Evolutionary conservation across 1,140 invertebrate genomes (phyloP), one percentile per base, ranked within the genome.

Genomic region (Phthorimaea operculella): DNA sequence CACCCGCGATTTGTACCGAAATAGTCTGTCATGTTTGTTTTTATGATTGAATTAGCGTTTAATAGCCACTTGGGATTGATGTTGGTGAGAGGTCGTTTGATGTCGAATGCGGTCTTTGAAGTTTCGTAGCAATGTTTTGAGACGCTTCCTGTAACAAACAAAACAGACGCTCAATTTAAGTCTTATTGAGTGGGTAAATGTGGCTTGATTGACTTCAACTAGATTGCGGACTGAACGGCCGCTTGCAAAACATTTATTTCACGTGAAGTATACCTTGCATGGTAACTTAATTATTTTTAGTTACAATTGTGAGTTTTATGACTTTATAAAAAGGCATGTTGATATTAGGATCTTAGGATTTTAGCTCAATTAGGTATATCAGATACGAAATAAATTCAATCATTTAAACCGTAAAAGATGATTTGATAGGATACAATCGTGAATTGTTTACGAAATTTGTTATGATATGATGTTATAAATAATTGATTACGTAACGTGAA

Each of bases 21-120:
- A 75, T 69, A 77, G 68, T 70, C 59, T 64, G 59, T 67, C 79
- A 83, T 83, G 75, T 81, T 83, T 81, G 75, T 79, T 81, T 83
- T 79, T 83, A 82, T 82, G 75, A 77, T 78, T 76, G 72, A 71
- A 73, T 82, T 76, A 76, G 66, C 60, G 64, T 74, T 78, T 74
- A 75, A 77, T 79, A 68, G 73, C 66, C 65, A 61, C 72, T 66
- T 56, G 59, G 64, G 66, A 71, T 72, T 68, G 72, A 62, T 67
- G 68, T 58, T 58, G 64, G 64, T 58, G 64, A 63, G 58, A 60
- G 51, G 55, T 56, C 66, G 67, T 79, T 79, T 79, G 76, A 78
- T 75, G 71, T 76, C 59, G 70, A 63, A 62, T 65, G 16, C 44
- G 55, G 58, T 55, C 74, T 76, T 76, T 76, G 74, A 76, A 70